Percentiles rank a stretch among this genome's conserved stretches.
phyloP scores from a whole-genome alignment of 2,797 vertebrate species.

The Pangasius mekongensis region DNA sequence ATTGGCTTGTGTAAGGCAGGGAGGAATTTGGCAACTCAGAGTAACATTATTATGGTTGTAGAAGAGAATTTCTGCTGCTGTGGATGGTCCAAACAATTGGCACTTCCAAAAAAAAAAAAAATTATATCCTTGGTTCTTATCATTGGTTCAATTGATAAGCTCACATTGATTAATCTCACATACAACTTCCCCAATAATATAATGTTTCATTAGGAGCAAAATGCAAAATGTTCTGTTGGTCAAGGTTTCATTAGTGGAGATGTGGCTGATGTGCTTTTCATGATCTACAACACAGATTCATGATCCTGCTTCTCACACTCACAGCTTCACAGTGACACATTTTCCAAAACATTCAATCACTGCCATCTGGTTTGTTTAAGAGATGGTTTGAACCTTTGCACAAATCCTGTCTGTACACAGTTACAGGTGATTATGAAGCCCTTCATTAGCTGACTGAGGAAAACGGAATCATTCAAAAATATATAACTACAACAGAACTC shows the following conservation, averaged over 20 bases:
- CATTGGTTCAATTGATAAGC: too few species aligned
- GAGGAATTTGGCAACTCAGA: neutral
- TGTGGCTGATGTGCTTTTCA: neutral
- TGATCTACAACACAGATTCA: neutral
- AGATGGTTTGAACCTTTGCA: neutral
- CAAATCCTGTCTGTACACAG: neutral
- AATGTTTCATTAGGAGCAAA: too few species aligned
- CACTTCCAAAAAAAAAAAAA: neutral
- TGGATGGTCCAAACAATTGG: neutral
- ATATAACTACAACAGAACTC: neutral
- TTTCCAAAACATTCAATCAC: neutral
- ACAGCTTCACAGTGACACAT: neutral
- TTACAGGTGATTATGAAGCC: neutral
- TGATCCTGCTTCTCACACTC: slow-evolving; percentile 21
- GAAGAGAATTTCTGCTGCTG: neutral
- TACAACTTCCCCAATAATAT: too few species aligned
- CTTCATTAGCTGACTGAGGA: neutral
- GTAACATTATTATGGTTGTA: slow-evolving; percentile 8
- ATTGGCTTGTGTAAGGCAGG: neutral
- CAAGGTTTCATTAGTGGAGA: too few species aligned
- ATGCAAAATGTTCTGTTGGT: too few species aligned
- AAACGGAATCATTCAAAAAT: neutral
- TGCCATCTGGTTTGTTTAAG: slow-evolving; percentile 8
- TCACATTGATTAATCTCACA: neutral
- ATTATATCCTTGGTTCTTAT: too few species aligned